These are phyloP conservation scores for Leptura quadrifasciata DNA, from an alignment of 2,888 invertebrate species.

Conservation along the genomic window DNA sequence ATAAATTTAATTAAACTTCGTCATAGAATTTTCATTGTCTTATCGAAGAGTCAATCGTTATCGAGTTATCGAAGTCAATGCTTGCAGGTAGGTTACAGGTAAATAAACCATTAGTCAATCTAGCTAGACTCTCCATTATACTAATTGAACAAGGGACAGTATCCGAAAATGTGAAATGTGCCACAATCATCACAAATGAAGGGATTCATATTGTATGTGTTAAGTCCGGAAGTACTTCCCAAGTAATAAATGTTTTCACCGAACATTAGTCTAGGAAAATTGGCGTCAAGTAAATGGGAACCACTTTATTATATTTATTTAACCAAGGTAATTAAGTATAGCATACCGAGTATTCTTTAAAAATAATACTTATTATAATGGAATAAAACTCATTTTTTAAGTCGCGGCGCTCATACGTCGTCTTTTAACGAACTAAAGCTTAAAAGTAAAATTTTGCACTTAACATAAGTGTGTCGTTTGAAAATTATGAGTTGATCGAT, in stretches of 20 bases:
- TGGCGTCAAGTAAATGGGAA: neutral
- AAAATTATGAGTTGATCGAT: no score
- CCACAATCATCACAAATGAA: neutral
- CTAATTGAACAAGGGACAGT: neutral
- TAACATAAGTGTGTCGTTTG: no score
- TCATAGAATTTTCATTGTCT: constrained; percentile 9
- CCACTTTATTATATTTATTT: neutral
- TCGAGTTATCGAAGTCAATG: no score
- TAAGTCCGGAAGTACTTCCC: neutral
- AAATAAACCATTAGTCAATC: constrained; percentile 15
- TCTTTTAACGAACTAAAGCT: no score
- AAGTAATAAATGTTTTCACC: neutral
- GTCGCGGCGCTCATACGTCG: no score
- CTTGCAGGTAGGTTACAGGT: constrained; percentile 3
- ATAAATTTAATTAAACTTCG: constrained; percentile 14
- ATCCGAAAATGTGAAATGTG: neutral
- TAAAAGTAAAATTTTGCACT: no score
- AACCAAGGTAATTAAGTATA: neutral
- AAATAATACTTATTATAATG: no score
- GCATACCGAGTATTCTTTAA: no score
- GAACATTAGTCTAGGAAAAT: neutral
- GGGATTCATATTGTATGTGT: neutral
- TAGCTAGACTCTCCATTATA: neutral
- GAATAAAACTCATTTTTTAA: no score
- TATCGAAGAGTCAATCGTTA: no score